Evolutionary conservation across 1,140 invertebrate species (phyloP), one percentile per base, ranked within the genome.

Genomic region (Leptinotarsa undecemlineata): DNA sequence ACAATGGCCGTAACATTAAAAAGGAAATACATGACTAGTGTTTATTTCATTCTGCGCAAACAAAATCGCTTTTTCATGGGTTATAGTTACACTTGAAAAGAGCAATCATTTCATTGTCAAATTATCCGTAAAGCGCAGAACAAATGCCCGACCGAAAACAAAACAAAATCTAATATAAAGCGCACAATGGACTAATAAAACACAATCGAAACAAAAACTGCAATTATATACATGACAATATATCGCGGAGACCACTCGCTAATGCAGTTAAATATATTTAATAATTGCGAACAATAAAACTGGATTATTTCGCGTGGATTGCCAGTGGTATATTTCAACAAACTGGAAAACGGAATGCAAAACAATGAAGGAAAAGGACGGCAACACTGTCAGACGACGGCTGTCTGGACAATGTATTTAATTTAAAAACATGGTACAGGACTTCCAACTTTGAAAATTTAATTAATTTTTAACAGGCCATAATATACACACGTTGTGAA

Each of bases 281-380:
- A 82, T 82, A 82, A 82, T 82, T 82, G 78, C 78, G 77, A 82
- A 82, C 81, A 82, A 82, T 81, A 82, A 82, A 82, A 81, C 76
- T 81, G 76, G 80, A 82, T 82, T 81, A 82, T 81, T 82, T 79
- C 80, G 81, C 80, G 80, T 81, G 79, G 76, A 70, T 70, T 72
- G 74, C 77, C 74, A 75, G 73, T 74, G 74, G 69, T 73, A 75
- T 78, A 76, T 76, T 78, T 77, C 77, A 78, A 64, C 61, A 71
- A 66, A 33, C 75, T 77, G 77, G 61, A 75, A 77, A 78, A 73
- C 76, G 72, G 57, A 57, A 57, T 57, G 51, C 51, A 19, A 17
- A 70, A 23, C n/a, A 70, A n/a, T 23, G 68, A n/a, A 48, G 20
- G 51, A n/a, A 57, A 19, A 19, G n/a, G 51, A 57, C 51, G 15